Conservation (phyloP, 2,797 vertebrate genomes). For the Sphenopsis melanotis region DNA sequence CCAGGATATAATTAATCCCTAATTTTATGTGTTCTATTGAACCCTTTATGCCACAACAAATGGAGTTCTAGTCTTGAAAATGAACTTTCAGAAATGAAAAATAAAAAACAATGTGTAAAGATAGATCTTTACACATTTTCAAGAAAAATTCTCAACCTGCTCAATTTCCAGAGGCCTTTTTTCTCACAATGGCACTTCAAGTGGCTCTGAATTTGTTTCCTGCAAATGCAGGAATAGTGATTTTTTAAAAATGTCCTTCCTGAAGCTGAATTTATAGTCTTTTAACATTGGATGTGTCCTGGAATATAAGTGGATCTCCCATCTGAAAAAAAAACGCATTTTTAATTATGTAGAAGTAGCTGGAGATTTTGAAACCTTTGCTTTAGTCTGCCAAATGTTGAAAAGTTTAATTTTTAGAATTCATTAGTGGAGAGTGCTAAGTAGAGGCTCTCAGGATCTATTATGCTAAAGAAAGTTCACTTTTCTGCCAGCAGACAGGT, state of each 20-base stretch:
- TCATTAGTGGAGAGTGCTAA: neutral
- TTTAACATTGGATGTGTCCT: neutral
- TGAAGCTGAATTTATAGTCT: neutral
- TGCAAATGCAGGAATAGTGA: neutral
- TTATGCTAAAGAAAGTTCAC: neutral
- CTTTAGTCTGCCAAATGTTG: neutral
- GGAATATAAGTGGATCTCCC: neutral
- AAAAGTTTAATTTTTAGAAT: neutral
- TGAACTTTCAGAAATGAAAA: neutral
- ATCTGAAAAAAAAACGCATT: neutral
- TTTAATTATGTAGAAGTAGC: neutral
- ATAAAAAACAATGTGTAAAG: neutral
- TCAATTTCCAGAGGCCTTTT: neutral
- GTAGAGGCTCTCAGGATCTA: neutral
- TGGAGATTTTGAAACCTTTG: neutral
- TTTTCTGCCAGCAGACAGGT: neutral
- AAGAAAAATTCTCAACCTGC: neutral
- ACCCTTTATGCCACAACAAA: neutral
- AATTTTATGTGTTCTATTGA: neutral
- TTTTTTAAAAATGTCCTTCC: neutral
- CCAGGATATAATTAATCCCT: fast-evolving
- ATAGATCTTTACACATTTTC: neutral
- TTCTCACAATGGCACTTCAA: neutral
- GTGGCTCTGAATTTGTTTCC: neutral
- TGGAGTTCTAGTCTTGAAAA: neutral